Base-by-base conservation (phyloP, 2,888 invertebrate genomes). In the Autographa pulchrina region DNA sequence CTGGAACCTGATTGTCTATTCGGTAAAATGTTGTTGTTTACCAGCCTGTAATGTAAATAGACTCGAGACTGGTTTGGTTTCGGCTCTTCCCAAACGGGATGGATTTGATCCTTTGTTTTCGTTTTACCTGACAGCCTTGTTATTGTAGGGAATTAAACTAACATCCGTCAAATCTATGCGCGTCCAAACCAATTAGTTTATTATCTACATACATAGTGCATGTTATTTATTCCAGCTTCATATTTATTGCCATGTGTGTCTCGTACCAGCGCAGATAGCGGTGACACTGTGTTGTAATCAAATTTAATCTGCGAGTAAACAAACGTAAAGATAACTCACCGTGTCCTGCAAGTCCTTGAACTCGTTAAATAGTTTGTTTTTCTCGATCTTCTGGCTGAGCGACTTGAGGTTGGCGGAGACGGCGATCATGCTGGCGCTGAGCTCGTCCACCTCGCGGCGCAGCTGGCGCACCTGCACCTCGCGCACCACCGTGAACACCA, bases 261-360 rank as follows among this genome's bases (percentile, higher is more conserved):
- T 43, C 65, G 63, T 72, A 68, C 52, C 72, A 64, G 72, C 62
- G 61, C 62, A 25, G 54, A 56, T 56, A 74, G 77, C 75, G 71
- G 75, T 78, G 72, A 80, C 77, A 77, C 63, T 54, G 64, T 60
- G 64, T 79, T 70, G 68, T 74, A 71, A 70, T 75, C 67, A 68
- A 60, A 38, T 9, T 25, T 61, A 73, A 80, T 73, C 70, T 60
- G 31, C 43, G 35, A 61, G 68, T 72, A 81, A 80, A 76, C 76
- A 76, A 68, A 54, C 71, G 63, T 63, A 65, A 62, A 64, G 52
- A 70, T 76, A 68, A 91, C 95, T 94, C 72, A 95, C 95, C 91
- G 94, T 92, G 83, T 95, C 95, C 70, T 95, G 94, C 59, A 93
- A 80, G 61, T 87, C 89, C 85, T 91, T 92, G 86, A 92, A 91